Base-by-base conservation (phyloP, 2,113 vertebrate genomes). In the Mohoua ochrocephala region DNA sequence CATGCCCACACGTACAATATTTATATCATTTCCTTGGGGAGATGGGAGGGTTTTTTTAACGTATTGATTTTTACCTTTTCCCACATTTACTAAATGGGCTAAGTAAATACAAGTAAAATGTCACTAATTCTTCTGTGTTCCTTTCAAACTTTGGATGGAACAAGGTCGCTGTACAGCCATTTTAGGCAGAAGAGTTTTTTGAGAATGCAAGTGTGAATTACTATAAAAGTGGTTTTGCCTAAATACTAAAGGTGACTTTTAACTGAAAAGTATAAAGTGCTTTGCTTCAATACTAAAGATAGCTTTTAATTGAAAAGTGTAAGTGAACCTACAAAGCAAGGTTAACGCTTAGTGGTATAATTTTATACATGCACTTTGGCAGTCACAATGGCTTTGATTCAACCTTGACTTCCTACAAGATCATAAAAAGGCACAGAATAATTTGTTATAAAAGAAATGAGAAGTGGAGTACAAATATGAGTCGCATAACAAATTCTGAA, bases 251-350 rank as follows among this genome's bases (percentile, higher is more conserved):
- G 95, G 95, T 96, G 95, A 93, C 95, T 96, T 97, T 95, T 95
- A 94, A 84, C 68, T 91, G 93, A 42, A 95, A 95, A 95, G 91
- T 91, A 81, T 97, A 91, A 95, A 96, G 84, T 85, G 63, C 87
- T 91, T 81, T 60, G 27, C 73, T 97, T 96, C 91, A 92, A 60
- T 96, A 82, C 65, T 90, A 77, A 91, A 93, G 70, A 92, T 84
- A 76, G 91, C 74, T 96, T 95, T 96, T 96, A 96, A 96, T 94
- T 96, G 95, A 97, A 95, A 96, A 96, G 56, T 94, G 27, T 75
- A 91, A 94, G 91, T 91, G 92, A 97, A 89, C 82, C 75, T 96
- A 96, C 92, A 97, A 96, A 97, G 92, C 89, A 97, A 97, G 95
- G 92, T 94, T 97, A 97, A 95, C n/a, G 18, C 69, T 96, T 86